phyloP scores from a whole-genome alignment of 2,797 vertebrate genomes.

The Platalea minor region DNA sequence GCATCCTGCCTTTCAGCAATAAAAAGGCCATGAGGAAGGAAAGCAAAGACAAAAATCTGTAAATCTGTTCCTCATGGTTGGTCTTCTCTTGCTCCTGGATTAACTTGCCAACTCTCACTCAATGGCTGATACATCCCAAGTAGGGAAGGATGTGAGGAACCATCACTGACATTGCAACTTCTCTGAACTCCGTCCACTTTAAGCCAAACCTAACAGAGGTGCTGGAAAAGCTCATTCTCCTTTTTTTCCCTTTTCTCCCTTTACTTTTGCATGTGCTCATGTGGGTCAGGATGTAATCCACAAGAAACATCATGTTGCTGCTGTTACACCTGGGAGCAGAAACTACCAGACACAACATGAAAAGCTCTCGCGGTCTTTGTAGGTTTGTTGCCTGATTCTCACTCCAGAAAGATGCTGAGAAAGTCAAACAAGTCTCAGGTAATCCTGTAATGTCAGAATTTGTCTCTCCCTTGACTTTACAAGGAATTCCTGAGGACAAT shows the following conservation, averaged over 20 bases:
- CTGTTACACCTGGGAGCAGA: neutral
- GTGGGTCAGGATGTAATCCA: neutral
- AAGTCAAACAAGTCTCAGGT: neutral
- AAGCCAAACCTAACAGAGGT: accelerated
- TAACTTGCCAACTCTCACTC: neutral
- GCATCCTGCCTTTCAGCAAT: neutral
- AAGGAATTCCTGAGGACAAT: constrained; percentile 17
- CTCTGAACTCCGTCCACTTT: neutral
- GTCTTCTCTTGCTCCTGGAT: neutral
- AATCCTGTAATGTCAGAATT: neutral
- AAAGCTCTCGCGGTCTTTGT: accelerated
- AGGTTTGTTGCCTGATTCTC: neutral
- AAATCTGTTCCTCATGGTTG: accelerated
- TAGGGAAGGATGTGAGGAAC: neutral
- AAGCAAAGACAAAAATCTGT: neutral
- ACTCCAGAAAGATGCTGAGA: neutral
- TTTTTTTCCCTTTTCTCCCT: neutral
- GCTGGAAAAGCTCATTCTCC: neutral
- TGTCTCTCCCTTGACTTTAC: constrained; percentile 37
- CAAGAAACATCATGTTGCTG: neutral
- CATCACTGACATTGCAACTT: neutral
- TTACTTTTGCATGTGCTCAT: neutral
- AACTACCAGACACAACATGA: neutral
- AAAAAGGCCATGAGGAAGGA: neutral
- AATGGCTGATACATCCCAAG: neutral